Evolutionary conservation across 2,113 vertebrate species (phyloP), one percentile per base, ranked within the genome.

Genomic region (Tragelaphus scriptus): DNA sequence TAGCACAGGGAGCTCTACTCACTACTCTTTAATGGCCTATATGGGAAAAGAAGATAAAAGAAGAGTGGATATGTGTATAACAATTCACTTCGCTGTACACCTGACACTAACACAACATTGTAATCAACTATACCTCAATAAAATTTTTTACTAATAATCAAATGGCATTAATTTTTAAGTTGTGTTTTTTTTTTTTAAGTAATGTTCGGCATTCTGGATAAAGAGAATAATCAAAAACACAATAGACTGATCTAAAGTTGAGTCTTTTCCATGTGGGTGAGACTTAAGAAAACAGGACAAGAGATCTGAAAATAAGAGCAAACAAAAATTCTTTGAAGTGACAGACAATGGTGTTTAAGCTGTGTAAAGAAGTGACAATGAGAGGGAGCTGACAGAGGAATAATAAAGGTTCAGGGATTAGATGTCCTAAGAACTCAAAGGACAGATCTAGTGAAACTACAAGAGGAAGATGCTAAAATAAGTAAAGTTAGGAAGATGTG

Each of bases 91-190:
- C 2, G 1, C 71, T 3, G 12, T 44, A 75, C 11, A 75, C 5
- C 36, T 75, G 71, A 75, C 25, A 44, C 36, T 44, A 44, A 44
- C 36, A 75, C 68, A 40, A 75, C 21, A 25, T 14, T 13, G 21
- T 75, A 13, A 75, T 44, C 21, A 75, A 44, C 3, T 75, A 44
- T 25, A 25, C 71, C 6, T 75, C n/a, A 75, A 75, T 44, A 75
- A 40, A 5, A 0, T 44, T 25, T 71, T 25, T 75, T 0, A 0
- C 4, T 49, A 55, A 16, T 32, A 59, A 28, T 71, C 56, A 95
- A 71, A 86, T 59, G 10, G 47, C 12, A 84, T 82, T 95, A 32
- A n/a, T 89, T 97, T 95, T 77, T 85, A 96, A 97, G 40, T n/a
- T 47, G 13, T n/a, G 2, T 58, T 55, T 17, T 19, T 86, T 32